These are phyloP conservation scores for Drosophila pallidifrons DNA, from an alignment of 1,140 invertebrate species.

Conservation along the genomic window DNA sequence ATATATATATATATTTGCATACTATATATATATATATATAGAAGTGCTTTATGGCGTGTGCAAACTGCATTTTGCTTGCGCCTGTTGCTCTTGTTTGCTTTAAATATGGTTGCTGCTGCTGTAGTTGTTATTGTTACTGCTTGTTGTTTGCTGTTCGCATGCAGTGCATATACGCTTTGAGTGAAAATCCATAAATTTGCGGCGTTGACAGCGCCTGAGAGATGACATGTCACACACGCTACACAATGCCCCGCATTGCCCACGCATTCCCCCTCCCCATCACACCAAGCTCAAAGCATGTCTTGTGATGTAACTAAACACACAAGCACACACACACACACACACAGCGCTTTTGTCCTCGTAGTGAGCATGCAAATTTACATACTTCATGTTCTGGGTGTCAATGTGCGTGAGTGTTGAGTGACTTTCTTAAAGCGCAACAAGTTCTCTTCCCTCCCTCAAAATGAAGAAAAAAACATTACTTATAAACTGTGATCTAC, in stretches of 20 bases:
- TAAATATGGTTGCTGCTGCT: neutral
- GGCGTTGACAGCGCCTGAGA: slow-evolving; percentile 58
- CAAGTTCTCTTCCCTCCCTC: slow-evolving; percentile 45
- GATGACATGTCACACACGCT: slow-evolving; percentile 58
- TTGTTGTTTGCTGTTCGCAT: slow-evolving; percentile 12
- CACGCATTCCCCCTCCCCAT: neutral
- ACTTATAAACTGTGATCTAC: slow-evolving; percentile 24
- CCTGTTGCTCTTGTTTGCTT: slow-evolving; percentile 22
- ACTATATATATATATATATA: too few species aligned
- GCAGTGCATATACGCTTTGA: slow-evolving; percentile 17
- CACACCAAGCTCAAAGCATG: neutral
- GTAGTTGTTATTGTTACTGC: slow-evolving; percentile 11
- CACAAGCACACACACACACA: neutral
- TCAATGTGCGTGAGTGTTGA: slow-evolving; percentile 6
- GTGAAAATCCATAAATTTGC: slow-evolving; percentile 65
- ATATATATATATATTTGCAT: neutral
- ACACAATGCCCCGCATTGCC: slow-evolving; percentile 24
- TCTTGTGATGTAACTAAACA: slow-evolving; percentile 47
- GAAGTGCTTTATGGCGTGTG: neutral
- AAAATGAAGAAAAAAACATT: neutral
- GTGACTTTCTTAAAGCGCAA: slow-evolving; percentile 37
- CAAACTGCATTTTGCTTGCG: slow-evolving; percentile 11
- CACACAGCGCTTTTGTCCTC: slow-evolving; percentile 35
- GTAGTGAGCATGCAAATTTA: slow-evolving; percentile 34
- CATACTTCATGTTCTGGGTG: neutral